Base-by-base conservation (phyloP, 2,797 vertebrate genomes). In the Balearica regulorum region DNA sequence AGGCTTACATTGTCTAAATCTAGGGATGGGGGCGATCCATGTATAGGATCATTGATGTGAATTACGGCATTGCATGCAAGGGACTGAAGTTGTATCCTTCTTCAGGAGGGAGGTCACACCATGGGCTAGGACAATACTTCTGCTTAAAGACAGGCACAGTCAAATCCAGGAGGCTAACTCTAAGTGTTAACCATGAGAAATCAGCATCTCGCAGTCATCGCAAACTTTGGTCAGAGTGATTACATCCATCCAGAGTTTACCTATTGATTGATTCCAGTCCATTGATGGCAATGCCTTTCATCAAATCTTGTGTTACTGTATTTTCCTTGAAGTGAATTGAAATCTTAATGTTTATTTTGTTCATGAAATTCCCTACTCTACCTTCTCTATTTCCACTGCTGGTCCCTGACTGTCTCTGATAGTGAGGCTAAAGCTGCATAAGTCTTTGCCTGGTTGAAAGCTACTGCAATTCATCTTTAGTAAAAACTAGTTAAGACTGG, bases 21-120 rank as follows among this genome's bases (percentile, higher is more conserved):
- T 39, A 2, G 4, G 14, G 25, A 28, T 9, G 15, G 39, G 4
- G 4, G 2, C 3, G 31, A 55, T 39, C 29, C n/a, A 2, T 1
- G 5, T n/a, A 8, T 29, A 15, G 60, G 46, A 35, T 31, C 49
- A 16, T 2, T 35, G 49, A 12, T 54, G 33, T 1, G 37, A 76
- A 58, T 73, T 44, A 31, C 0, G 3, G 35, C n/a, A 20, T n/a
- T 65, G 37, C 37, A 19, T 37, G 43, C 60, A 35, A 39, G 65
- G 14, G 44, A 9, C 41, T 54, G 33, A 51, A 48, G 43, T 24
- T 65, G n/a, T 16, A 10, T 19, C 46, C 57, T 49, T 14, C 60
- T 62, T 51, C 25, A 15, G 51, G 20, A 89, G 17, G 19, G 61
- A 78, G 41, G 13, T 51, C 13, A 10, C 17, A 11, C 55, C 51